Evolutionary conservation across 2,113 vertebrate species (phyloP), one percentile per base, ranked within the genome.

Genomic region (Caloenas nicobarica): DNA sequence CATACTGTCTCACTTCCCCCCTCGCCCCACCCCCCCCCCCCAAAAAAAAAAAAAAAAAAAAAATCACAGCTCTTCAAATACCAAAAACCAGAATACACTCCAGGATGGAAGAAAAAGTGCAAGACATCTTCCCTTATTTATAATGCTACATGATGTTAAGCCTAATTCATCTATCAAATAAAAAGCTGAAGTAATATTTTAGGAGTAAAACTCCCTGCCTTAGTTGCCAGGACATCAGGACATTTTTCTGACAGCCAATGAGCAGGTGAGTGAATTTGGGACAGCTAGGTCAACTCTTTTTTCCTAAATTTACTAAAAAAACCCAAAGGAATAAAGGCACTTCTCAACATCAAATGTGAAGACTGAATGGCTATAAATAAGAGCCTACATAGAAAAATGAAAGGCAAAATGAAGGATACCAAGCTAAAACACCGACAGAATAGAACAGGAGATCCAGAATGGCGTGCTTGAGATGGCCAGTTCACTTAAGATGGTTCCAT

Each of bases 381-480:
- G 13, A 81, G 4, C 54, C 71, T 56, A n/a, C 16, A 48, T 0
- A 65, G 21, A 24, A 80, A 91, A 93, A 56, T 34, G 3, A 79
- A 91, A 80, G 18, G 33, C 5, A 9, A 81, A 89, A 74, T 34
- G 2, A 94, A 88, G 42, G 24, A 56, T 33, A 16, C 7, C 40
- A 90, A 83, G 25, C 9, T 60, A 88, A 70, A 73, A 18, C 25
- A 68, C 5, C 12, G 78, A 46, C 8, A 78, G 60, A 89, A 36
- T 33, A 21, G 48, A 91, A 58, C 34, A 31, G 10, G 34, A 80
- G 46, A 78, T 64, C 5, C n/a, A 58, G 38, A 89, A 89, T 13
- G 11, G 13, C 1, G 0, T 15, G 5, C 38, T 74, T 0, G 0
- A 84, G 36, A 62, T 31, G 46, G 73, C 18, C n/a, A 73, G 29